Conservation (phyloP, 1,140 invertebrate genomes). For the Frieseomelitta varia region DNA sequence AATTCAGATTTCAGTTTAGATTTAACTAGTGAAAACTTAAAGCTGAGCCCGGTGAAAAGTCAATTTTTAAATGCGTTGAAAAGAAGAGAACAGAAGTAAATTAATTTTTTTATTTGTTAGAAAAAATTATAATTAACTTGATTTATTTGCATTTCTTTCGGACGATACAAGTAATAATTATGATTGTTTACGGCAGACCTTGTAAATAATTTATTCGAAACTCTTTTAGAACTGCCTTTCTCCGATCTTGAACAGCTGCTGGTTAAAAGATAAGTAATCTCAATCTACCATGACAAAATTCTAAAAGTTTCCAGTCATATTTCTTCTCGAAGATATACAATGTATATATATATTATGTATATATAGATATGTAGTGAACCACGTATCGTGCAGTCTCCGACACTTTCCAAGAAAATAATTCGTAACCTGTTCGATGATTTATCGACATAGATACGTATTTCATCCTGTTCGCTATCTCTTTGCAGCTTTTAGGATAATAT, state of each 20-base stretch:
- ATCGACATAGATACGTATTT: not conserved
- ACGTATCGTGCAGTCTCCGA: not conserved
- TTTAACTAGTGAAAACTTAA: no score
- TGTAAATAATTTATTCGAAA: not conserved
- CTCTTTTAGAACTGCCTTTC: not conserved
- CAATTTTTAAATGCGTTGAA: no score
- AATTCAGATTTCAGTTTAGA: no score
- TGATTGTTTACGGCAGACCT: not conserved
- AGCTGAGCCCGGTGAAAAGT: no score
- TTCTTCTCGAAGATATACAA: not conserved
- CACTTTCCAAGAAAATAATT: not conserved
- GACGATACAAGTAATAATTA: not conserved
- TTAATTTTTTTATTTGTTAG: no score
- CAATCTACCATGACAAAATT: not conserved
- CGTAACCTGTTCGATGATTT: not conserved
- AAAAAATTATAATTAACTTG: no score
- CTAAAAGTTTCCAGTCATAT: not conserved
- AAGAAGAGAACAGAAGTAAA: no score
- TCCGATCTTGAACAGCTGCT: not conserved
- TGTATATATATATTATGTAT: not conserved
- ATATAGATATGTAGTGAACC: not conserved
- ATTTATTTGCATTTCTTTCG: no score
- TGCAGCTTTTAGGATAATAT: not conserved
- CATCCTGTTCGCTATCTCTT: not conserved
- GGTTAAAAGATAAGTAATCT: not conserved